A percentile compares a stretch with the other conserved stretches of the same genome.
phyloP scores from a whole-genome alignment of 2,113 vertebrate species.

The Pseudopipra pipra region DNA sequence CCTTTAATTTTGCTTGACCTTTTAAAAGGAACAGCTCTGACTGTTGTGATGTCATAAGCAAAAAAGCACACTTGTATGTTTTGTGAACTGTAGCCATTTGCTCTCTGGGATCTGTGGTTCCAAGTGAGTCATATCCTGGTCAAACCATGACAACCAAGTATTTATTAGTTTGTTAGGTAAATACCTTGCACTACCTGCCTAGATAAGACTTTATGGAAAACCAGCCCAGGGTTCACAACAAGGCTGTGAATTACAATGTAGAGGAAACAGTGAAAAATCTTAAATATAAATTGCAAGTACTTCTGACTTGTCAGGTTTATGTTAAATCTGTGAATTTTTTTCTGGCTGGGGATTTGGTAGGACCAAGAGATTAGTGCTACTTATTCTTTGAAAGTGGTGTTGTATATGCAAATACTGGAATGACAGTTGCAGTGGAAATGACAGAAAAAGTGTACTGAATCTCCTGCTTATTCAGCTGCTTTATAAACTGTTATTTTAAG shows the following conservation, averaged over 20 bases:
- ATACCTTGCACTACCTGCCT: slow-evolving; percentile 36
- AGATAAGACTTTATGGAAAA: not conserved
- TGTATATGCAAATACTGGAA: not conserved
- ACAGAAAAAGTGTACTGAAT: not conserved
- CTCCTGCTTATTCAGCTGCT: not conserved
- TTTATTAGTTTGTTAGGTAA: slow-evolving; percentile 48
- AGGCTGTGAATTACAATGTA: not conserved
- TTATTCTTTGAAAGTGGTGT: not conserved
- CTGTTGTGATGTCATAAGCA: not conserved
- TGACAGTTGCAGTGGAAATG: not conserved
- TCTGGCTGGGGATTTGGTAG: not conserved
- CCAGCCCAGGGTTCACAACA: not conserved
- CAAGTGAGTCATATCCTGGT: slow-evolving; percentile 60
- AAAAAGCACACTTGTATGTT: not conserved
- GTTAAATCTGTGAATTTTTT: not conserved
- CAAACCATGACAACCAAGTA: slow-evolving; percentile 39
- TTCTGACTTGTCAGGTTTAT: not conserved
- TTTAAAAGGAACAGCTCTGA: not conserved
- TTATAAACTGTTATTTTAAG: not conserved
- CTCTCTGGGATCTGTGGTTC: not conserved
- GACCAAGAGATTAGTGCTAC: not conserved
- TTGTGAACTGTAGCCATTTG: slow-evolving; percentile 3
- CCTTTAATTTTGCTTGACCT: slow-evolving; percentile 42
- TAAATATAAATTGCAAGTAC: not conserved
- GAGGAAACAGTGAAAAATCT: not conserved